phyloP scores from a whole-genome alignment of 2,797 vertebrate species.

The Glyptemys insculpta region DNA sequence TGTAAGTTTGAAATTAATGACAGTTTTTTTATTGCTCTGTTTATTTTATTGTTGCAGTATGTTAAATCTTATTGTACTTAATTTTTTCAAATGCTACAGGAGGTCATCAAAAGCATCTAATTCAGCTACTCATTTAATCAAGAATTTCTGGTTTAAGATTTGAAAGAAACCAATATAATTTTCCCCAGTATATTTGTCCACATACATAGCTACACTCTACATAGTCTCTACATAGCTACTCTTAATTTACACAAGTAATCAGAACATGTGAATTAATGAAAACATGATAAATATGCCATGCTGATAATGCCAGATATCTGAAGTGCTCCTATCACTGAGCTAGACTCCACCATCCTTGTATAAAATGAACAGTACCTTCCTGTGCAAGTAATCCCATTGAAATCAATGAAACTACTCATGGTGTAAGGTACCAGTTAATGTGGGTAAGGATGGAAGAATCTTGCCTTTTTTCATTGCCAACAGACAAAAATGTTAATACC shows the following conservation, averaged over 20 bases:
- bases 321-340: not conserved
- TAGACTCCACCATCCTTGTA: not conserved
- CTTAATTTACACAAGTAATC: not conserved
- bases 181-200: not conserved
- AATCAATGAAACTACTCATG: not conserved
- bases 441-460: not conserved
- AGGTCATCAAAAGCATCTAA: not conserved
- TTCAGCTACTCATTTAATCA: slow-evolving; percentile 10
- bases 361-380: not conserved
- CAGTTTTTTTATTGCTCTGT: slow-evolving; percentile 26
- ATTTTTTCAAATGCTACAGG: slow-evolving; percentile 25
- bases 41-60: slow-evolving; percentile 50
- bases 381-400: not conserved
- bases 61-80: slow-evolving; percentile 31
- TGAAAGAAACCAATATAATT: not conserved
- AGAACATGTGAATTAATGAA: not conserved
- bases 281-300: not conserved
- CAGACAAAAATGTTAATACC: not conserved
- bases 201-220: not conserved
- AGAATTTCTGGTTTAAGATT: not conserved
- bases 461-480: not conserved
- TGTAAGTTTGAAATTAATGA: slow-evolving; percentile 2
- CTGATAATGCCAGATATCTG: not conserved
- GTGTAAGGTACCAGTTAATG: not conserved
- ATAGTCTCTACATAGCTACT: not conserved